A percentile compares a stretch with the other conserved stretches of the same genome.
Conservation (phyloP, 2,113 vertebrate genomes). For the Erinaceus europaeus region DNA sequence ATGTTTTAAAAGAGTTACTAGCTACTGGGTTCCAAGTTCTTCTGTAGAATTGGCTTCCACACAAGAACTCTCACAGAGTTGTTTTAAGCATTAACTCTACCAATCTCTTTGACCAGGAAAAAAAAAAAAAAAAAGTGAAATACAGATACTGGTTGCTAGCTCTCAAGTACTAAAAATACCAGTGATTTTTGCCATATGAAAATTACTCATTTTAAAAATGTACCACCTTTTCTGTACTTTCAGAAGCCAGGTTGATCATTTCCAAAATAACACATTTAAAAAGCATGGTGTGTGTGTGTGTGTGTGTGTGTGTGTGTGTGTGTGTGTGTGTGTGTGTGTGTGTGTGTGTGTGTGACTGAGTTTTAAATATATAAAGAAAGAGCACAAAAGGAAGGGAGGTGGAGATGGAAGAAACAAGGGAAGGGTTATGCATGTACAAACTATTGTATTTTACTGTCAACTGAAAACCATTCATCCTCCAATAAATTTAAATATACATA, state of each 20-base stretch:
- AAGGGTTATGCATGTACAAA: no score
- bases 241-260: neutral
- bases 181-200: neutral
- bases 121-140: neutral
- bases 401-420: no score
- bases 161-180: conserved; percentile 19
- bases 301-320: no score
- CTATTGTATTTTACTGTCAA: no score
- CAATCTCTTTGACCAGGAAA: conserved; percentile 4
- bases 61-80: conserved; percentile 8
- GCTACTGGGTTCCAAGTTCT: neutral
- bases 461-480: no score
- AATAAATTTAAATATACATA: no score
- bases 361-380: no score
- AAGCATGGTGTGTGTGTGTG: no score
- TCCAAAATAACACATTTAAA: no score
- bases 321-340: no score
- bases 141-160: neutral
- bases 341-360: no score
- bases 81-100: conserved; percentile 4
- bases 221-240: neutral
- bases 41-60: neutral
- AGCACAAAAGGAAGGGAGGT: no score
- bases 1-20: neutral
- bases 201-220: neutral